These are phyloP conservation scores for Thinocorus orbignyianus DNA, from an alignment of 2,113 vertebrate species.

Conservation along the genomic window DNA sequence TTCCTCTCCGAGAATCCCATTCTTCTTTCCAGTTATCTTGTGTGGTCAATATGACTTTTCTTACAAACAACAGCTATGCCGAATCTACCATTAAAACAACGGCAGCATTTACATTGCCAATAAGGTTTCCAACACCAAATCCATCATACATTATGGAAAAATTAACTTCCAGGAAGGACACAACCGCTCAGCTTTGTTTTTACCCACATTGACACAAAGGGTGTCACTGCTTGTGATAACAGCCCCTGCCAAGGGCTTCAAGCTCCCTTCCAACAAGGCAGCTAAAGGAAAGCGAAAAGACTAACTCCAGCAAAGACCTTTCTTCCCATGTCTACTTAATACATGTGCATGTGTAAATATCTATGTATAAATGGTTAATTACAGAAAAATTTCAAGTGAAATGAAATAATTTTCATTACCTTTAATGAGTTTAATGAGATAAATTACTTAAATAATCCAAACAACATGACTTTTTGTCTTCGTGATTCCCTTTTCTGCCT, in stretches of 20 bases:
- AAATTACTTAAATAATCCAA: not conserved
- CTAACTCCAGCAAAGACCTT: not conserved
- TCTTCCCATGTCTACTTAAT: not conserved
- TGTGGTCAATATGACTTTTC: not conserved
- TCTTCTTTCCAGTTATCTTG: not conserved
- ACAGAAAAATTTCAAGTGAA: not conserved
- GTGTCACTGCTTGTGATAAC: not conserved
- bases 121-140: not conserved
- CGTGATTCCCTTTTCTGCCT: not conserved
- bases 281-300: not conserved
- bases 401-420: not conserved
- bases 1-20: not conserved
- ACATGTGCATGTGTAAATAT: not conserved
- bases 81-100: not conserved
- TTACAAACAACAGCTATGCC: not conserved
- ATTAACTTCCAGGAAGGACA: slow-evolving; percentile 16
- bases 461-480: not conserved
- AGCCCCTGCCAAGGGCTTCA: slow-evolving; percentile 17
- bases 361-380: not conserved
- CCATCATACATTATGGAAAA: not conserved
- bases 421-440: not conserved
- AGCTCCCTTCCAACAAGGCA: slow-evolving; percentile 24
- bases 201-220: not conserved
- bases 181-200: slow-evolving; percentile 43
- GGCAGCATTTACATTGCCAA: not conserved